Evolutionary conservation across 2,888 invertebrate species (phyloP).

Genomic region (Prosapia bicincta): DNA sequence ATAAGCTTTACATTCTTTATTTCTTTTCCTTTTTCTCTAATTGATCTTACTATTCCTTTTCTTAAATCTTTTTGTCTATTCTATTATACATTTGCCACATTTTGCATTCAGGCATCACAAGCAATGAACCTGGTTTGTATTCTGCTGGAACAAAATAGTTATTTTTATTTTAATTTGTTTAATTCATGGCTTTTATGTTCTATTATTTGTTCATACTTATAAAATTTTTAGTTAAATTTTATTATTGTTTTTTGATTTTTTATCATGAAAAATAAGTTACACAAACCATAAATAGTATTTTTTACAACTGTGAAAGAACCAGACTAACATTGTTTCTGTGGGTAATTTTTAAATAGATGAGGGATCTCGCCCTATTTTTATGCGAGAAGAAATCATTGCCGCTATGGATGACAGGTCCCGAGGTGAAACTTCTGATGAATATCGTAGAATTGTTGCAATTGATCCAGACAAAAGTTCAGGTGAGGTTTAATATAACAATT

Average conservation of each 20-base stretch:
- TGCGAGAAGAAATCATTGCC: neutral
- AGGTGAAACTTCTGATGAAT: neutral
- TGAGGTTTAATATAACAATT: neutral
- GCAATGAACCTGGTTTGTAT: neutral
- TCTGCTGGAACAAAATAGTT: neutral
- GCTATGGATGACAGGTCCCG: neutral
- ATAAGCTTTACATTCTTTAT: neutral
- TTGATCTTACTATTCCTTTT: neutral
- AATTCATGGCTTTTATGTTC: too few relatives aligned
- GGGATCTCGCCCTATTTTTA: neutral
- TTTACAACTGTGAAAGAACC: neutral
- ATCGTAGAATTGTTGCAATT: neutral
- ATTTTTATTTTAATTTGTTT: too few relatives aligned
- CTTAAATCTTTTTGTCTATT: neutral
- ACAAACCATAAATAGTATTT: neutral
- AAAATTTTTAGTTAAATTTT: too few relatives aligned
- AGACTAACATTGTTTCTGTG: neutral
- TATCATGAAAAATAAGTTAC: too few relatives aligned
- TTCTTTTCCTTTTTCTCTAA: neutral
- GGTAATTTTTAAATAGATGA: neutral
- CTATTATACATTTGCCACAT: neutral
- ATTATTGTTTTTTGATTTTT: too few relatives aligned
- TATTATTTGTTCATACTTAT: too few relatives aligned
- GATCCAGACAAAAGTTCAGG: neutral
- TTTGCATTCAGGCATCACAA: neutral